Conservation (phyloP, 2,888 invertebrate species). For the Eremobia ochroleuca region DNA sequence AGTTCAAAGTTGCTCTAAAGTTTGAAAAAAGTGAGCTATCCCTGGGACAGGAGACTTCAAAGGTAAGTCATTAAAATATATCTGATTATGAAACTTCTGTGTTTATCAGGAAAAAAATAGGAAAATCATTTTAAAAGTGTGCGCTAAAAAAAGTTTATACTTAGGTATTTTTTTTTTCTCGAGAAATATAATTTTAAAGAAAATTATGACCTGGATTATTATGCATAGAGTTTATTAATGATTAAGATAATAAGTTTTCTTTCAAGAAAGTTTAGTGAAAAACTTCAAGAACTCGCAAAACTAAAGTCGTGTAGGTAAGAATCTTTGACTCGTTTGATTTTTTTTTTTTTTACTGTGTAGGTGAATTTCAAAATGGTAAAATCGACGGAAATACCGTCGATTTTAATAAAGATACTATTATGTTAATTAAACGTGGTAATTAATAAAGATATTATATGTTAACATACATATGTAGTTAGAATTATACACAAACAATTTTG, state of each 20-base stretch:
- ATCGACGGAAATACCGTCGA: too few relatives aligned
- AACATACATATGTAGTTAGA: too few relatives aligned
- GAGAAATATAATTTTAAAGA: not conserved
- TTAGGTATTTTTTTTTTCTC: too few relatives aligned
- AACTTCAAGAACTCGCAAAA: slow-evolving; percentile 6
- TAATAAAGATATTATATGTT: not conserved
- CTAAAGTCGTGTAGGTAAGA: not conserved
- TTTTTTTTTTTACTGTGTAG: not conserved
- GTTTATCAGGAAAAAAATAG: not conserved
- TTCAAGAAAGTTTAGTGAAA: slow-evolving; percentile 3
- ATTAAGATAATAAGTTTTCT: not conserved
- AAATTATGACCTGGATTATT: not conserved
- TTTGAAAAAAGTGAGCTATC: slow-evolving; percentile 76
- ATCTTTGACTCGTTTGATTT: not conserved
- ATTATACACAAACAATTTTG: not conserved
- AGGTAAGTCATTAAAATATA: slow-evolving; percentile 67
- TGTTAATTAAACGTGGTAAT: too few relatives aligned
- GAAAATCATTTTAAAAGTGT: too few relatives aligned
- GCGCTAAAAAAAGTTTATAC: too few relatives aligned
- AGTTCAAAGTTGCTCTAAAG: slow-evolving; percentile 72
- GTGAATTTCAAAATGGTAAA: too few relatives aligned
- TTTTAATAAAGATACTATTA: too few relatives aligned
- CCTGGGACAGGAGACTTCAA: slow-evolving; percentile 62
- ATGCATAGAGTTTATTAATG: not conserved
- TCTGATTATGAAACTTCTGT: not conserved